Evolutionary conservation across 2,113 vertebrate species (phyloP), one percentile per base, ranked within the genome.

Genomic region (Petromus typicus): DNA sequence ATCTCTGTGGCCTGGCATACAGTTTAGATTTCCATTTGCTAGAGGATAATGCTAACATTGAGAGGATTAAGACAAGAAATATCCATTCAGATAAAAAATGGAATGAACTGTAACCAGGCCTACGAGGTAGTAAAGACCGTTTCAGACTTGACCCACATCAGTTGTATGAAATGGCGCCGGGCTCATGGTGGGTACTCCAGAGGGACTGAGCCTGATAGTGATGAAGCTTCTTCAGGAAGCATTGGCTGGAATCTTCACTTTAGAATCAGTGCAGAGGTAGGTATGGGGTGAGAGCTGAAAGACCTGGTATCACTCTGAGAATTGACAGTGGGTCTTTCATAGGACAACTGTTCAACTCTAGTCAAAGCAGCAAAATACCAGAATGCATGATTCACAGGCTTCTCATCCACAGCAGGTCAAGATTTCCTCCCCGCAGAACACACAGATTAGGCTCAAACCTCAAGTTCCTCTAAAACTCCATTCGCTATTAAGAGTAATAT

Each of bases 51-150:
- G 59, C 54, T 81, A 56, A 20, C 45, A 76, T 3, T 92, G 61
- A 86, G 71, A 90, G 86, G 66, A 82, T 79, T 80, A 87, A 92
- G 95, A 37, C 86, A 75, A 90, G 2, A 61, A 59, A 20, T 22
- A 59, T 59, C 56, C 6, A 37, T 37, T 64, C 20, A 45, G 45
- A 54, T 93, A 40, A 75, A 2, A 75, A 66, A 63, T 48, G 7
- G 16, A 84, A 45, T 43, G 12, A 2, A 16, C 18, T 86, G n/a
- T 95, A 79, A 30, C 20, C 64, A 95, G 71, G 43, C 37, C 61
- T 69, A 5, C 61, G 86, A 85, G 23, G 14, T 30, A 73, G 45
- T 37, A 59, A 94, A 51, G 43, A 45, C 10, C 81, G 71, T 34
- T 27, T n/a, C 37, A 66, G 43, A 86, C 54, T 93, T 37, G 43